Conservation (phyloP, 2,797 vertebrate genomes). For the Parauchenoglanis ngamensis region DNA sequence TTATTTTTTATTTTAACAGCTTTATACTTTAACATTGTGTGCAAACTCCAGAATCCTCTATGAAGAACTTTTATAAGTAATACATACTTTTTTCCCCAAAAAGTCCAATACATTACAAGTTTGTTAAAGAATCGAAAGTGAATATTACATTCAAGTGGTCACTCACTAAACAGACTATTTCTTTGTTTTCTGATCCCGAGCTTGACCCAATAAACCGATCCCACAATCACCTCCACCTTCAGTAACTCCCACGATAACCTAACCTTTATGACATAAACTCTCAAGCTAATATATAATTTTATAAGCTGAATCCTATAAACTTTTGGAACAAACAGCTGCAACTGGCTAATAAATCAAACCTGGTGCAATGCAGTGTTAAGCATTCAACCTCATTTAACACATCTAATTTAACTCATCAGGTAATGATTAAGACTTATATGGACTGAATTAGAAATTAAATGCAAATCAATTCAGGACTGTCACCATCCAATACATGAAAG, state of each 20-base stretch:
- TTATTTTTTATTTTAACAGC: background rate
- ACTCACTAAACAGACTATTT: background rate
- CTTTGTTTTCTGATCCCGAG: background rate
- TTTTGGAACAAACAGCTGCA: slow-evolving; percentile 15
- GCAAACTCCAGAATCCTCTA: background rate
- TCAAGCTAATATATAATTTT: background rate
- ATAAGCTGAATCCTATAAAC: background rate
- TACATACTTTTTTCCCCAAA: too few species aligned
- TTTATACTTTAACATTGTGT: background rate
- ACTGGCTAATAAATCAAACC: slow-evolving; percentile 23
- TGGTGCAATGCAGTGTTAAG: background rate
- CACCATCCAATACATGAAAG: background rate
- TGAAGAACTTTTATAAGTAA: background rate
- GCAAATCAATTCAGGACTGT: background rate
- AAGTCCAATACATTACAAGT: background rate
- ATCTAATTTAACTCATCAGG: background rate
- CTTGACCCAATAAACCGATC: background rate
- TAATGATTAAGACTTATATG: background rate
- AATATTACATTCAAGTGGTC: background rate
- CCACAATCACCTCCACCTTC: slow-evolving; percentile 5
- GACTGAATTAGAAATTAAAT: background rate
- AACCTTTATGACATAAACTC: background rate
- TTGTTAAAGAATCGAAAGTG: background rate
- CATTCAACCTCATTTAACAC: slow-evolving; percentile 8
- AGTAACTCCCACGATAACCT: background rate